Evolutionary conservation across 92 coral and sea anemone genomes (phyloP).

Genomic region (Meandrina meandrites): DNA sequence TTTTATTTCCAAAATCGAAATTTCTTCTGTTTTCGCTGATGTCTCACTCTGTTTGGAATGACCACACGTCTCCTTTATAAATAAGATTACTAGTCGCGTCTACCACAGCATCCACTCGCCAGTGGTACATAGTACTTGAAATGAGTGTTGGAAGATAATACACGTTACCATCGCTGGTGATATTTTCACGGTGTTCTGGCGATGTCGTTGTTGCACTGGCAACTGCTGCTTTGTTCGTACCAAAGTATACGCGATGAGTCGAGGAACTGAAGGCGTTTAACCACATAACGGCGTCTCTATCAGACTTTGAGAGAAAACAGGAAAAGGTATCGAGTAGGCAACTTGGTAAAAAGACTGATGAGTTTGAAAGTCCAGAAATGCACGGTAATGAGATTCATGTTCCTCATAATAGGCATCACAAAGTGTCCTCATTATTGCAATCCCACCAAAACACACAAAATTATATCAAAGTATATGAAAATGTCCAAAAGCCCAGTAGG

Average conservation of each 20-base stretch:
- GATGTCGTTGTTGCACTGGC: constrained; percentile 49
- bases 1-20: no score
- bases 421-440: no score
- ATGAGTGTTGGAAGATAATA: constrained; percentile 38
- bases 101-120: constrained; percentile 62
- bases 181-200: constrained; percentile 46
- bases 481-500: no score
- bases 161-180: constrained; percentile 57
- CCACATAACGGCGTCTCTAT: constrained; percentile 79
- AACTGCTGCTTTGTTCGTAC: constrained; percentile 46
- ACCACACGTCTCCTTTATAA: constrained; percentile 63
- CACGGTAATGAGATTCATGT: no score
- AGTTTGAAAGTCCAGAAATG: no score
- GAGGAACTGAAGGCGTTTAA: constrained; percentile 65
- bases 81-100: not conserved
- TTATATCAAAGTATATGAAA: no score
- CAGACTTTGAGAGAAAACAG: not conserved
- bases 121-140: constrained; percentile 32
- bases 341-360: not conserved
- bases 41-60: constrained; percentile 29
- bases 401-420: no score
- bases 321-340: not conserved
- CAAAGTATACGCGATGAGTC: constrained; percentile 63
- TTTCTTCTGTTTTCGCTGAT: not conserved
- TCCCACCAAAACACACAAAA: no score